These are phyloP conservation scores for Poeciliopsis infans DNA, from an alignment of 2,797 vertebrate genomes.

Conservation along the genomic window DNA sequence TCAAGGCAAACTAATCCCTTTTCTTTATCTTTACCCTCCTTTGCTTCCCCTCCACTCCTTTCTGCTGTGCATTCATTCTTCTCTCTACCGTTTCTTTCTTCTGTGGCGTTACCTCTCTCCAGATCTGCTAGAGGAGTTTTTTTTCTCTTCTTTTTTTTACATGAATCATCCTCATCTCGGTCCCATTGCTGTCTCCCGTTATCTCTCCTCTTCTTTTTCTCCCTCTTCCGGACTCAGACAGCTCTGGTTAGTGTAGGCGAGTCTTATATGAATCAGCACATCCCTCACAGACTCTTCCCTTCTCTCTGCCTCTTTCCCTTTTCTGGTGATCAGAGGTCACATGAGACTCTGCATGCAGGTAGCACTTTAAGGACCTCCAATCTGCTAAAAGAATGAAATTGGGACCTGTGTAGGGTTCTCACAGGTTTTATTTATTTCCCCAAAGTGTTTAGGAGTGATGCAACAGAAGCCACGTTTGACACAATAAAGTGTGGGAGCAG, in stretches of 20 bases:
- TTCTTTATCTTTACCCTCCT: constrained; percentile 34
- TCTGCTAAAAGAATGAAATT: constrained; percentile 20
- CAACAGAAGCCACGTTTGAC: constrained; percentile 16
- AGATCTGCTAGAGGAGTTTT: constrained; percentile 9
- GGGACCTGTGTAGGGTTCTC: neutral
- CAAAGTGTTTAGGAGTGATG: constrained; percentile 36
- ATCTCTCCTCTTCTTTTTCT: constrained; percentile 41
- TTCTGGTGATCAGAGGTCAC: constrained; percentile 59
- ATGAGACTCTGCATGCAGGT: constrained; percentile 39
- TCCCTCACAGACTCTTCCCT: constrained; percentile 38
- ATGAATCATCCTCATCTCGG: constrained; percentile 60
- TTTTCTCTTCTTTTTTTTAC: constrained; percentile 27
- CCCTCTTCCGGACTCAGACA: constrained; percentile 46
- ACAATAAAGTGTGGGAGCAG: constrained; percentile 21
- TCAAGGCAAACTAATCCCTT: constrained; percentile 26
- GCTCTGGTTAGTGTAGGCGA: constrained; percentile 61
- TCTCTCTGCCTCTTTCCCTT: constrained; percentile 35
- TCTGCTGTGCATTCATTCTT: constrained; percentile 27
- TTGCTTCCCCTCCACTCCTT: constrained; percentile 16
- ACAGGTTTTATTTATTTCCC: constrained; percentile 21
- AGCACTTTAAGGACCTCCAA: constrained; percentile 24
- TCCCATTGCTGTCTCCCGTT: constrained; percentile 50
- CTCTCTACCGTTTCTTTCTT: constrained; percentile 34
- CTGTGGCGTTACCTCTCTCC: constrained; percentile 34
- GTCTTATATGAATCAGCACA: constrained; percentile 65